A percentile compares a stretch with the other conserved stretches of the same genome.
Evolutionary conservation across 2,113 vertebrate genomes (phyloP).

Genomic region (Scomber scombrus): DNA sequence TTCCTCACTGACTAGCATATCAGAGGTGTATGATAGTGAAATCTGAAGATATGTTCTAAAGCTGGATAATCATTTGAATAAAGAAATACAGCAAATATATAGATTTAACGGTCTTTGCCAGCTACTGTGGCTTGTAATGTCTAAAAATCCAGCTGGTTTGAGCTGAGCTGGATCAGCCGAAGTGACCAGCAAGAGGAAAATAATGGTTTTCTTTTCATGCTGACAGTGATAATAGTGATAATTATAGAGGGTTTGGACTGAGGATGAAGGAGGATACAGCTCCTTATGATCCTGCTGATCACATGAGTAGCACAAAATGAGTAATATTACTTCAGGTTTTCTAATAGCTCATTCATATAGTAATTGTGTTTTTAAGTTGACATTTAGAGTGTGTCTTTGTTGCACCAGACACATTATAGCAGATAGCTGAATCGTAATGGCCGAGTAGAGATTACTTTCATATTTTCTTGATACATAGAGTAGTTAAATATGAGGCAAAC

Average conservation of each 20-base stretch:
- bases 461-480: background rate
- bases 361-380: background rate
- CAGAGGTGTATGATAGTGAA: background rate
- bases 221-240: slow-evolving; percentile 19
- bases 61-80: background rate
- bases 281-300: background rate
- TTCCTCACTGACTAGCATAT: background rate
- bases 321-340: background rate
- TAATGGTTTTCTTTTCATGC: background rate
- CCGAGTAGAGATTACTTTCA: background rate
- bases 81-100: background rate
- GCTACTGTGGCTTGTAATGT: background rate
- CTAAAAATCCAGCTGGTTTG: too few relatives aligned
- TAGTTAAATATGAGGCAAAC: slow-evolving; percentile 4
- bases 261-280: background rate
- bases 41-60: background rate
- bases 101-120: background rate
- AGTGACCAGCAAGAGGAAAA: background rate
- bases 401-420: background rate
- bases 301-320: background rate
- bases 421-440: background rate
- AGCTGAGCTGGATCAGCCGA: background rate
- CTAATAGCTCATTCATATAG: background rate
- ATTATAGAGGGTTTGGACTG: slow-evolving; percentile 8
- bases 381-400: background rate